Base-by-base conservation (phyloP, 2,888 invertebrate genomes). In the Barypeithes pellucidus region DNA sequence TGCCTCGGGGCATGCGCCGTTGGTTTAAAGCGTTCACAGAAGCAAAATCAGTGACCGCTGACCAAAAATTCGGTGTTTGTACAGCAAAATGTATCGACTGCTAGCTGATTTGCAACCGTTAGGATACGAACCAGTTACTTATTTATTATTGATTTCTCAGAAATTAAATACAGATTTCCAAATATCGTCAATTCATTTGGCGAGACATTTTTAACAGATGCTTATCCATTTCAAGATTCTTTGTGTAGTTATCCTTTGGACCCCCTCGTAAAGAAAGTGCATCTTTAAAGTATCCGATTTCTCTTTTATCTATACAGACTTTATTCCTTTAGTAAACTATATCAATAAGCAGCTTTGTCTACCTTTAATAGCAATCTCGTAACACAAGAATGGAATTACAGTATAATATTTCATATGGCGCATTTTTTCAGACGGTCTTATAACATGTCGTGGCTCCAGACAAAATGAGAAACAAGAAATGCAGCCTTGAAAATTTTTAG, bases 321-420 rank as follows among this genome's bases (percentile, higher is more conserved):
- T 43, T 39, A 36, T 57, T 12, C 22, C 41, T 52, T 50, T 12
- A 61, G 68, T 68, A 68, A 68, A 41, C 41, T 50, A 61, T 60
- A 71, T 60, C 24, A 65, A 22, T 71, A 71, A 71, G 65, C 18
- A 65, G 71, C 71, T 71, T 71, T 71, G 71, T 71, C 59, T 71
- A 71, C 71, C 71, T 71, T 65, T 41, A 60, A 61, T 61, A 68
- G 52, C 52, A 60, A 68, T 68, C 68, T 68, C 61, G 69, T 63
- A 70, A 70, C 62, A 54, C 63, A 54, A 70, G 69, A 70, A 70
- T 57, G 63, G 69, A 54, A 63, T 63, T 70, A 70, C 69, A 43
- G 69, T 70, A 52, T 70, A 70, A 70, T 70, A 70, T 70, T 70
- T 70, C 69, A 63, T 70, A 50, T 41, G 61, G 16, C 52, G 39